Conservation (phyloP, 2,888 invertebrate species). For the Spodoptera picta region DNA sequence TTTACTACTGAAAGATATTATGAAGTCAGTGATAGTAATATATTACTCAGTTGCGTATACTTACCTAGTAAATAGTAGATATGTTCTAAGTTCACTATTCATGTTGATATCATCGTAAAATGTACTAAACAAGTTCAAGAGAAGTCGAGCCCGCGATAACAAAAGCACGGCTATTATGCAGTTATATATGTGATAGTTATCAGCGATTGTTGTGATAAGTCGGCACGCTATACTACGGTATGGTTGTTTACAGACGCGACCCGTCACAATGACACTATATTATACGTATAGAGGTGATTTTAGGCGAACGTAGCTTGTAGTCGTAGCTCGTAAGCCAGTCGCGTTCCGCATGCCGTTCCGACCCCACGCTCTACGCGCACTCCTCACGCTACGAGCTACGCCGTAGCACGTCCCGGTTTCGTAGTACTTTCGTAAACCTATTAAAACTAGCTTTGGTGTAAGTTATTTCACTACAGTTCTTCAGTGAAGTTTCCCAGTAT, state of each 20-base stretch:
- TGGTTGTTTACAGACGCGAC: conserved; percentile 69
- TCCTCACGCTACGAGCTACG: conserved; percentile 66
- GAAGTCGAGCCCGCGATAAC: conserved; percentile 21
- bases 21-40: neutral
- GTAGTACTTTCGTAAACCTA: conserved; percentile 20
- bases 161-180: conserved; percentile 60
- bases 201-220: conserved; percentile 68
- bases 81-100: conserved; percentile 5
- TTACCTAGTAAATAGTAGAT: neutral
- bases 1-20: no score
- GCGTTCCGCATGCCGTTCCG: conserved; percentile 66
- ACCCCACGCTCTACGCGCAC: conserved; percentile 62
- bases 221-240: conserved; percentile 61
- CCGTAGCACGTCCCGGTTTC: conserved; percentile 60
- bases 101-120: conserved; percentile 11
- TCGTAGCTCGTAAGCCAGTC: conserved; percentile 65
- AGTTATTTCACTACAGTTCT: conserved; percentile 9
- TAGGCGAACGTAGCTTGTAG: conserved; percentile 58
- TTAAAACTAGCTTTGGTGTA: neutral
- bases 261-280: conserved; percentile 28
- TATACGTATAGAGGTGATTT: conserved; percentile 51
- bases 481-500: conserved; percentile 20
- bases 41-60: conserved; percentile 10
- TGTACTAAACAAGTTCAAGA: conserved; percentile 14
- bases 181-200: conserved; percentile 62